These are phyloP conservation scores for Dione juno DNA, from an alignment of 2,888 invertebrate species.

Conservation along the genomic window DNA sequence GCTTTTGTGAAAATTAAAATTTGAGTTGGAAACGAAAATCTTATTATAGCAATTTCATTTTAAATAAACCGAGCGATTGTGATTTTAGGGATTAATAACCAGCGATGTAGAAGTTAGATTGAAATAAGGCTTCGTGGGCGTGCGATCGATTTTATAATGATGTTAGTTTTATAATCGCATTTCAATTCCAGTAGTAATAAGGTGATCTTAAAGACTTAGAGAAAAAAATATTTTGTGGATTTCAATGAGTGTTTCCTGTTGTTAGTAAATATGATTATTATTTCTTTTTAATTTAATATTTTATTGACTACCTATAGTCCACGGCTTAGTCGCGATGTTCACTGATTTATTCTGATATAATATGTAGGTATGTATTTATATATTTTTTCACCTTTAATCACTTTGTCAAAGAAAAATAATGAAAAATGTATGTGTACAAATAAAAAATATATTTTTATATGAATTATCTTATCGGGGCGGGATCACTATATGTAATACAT, in stretches of 20 bases:
- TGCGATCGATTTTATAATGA: not conserved
- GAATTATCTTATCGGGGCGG: no score
- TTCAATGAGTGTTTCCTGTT: not conserved
- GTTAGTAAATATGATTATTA: no score
- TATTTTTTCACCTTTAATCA: no score
- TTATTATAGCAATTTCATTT: constrained; percentile 20
- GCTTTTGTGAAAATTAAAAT: constrained; percentile 19
- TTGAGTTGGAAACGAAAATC: constrained; percentile 1
- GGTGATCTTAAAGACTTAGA: not conserved
- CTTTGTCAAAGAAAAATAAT: no score
- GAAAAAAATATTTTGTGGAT: not conserved
- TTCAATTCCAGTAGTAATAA: not conserved
- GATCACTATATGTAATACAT: no score
- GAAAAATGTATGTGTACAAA: no score
- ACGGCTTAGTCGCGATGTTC: no score
- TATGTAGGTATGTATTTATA: no score
- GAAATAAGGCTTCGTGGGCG: not conserved
- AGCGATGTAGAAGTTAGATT: not conserved
- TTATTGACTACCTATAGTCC: no score
- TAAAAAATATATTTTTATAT: no score
- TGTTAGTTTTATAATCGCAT: not conserved
- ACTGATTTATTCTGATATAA: no score
- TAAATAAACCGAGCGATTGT: constrained; percentile 9
- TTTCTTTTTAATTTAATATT: no score
- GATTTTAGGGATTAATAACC: constrained; percentile 10